Evolutionary conservation across 2,797 vertebrate species (phyloP).

Genomic region (Monodelphis domestica): DNA sequence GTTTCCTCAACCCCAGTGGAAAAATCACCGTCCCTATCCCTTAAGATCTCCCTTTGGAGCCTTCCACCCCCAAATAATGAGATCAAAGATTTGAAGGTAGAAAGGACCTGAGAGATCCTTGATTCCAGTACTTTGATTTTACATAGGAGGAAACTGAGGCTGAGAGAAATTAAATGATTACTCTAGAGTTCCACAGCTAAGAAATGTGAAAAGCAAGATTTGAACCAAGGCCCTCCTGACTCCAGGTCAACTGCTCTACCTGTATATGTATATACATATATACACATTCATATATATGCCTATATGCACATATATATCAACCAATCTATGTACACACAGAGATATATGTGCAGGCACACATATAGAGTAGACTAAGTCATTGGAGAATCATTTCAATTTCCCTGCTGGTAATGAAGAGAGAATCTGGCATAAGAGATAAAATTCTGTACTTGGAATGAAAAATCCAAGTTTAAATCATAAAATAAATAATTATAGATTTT

Average conservation of each 20-base stretch:
- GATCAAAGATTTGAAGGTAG: background rate
- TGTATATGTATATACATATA: too few species aligned
- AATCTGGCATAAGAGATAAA: background rate
- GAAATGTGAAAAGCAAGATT: background rate
- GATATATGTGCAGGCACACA: background rate
- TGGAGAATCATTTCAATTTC: background rate
- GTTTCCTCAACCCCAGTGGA: background rate
- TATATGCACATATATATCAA: background rate
- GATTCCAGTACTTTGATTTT: background rate
- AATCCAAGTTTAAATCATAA: background rate
- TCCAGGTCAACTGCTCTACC: background rate
- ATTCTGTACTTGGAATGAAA: too few species aligned
- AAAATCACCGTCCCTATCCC: background rate
- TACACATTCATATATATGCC: too few species aligned
- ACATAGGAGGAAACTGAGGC: background rate
- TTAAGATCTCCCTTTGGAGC: background rate
- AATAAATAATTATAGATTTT: too few species aligned
- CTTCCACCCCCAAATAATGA: too few species aligned
- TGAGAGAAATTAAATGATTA: background rate
- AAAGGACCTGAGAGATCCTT: background rate
- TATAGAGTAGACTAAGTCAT: background rate
- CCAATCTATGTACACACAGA: background rate
- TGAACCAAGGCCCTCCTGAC: background rate
- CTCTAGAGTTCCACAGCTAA: background rate
- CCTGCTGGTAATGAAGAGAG: background rate